These are phyloP conservation scores for Heloderma charlesbogerti DNA, from an alignment of 2,113 vertebrate species.

Conservation along the genomic window DNA sequence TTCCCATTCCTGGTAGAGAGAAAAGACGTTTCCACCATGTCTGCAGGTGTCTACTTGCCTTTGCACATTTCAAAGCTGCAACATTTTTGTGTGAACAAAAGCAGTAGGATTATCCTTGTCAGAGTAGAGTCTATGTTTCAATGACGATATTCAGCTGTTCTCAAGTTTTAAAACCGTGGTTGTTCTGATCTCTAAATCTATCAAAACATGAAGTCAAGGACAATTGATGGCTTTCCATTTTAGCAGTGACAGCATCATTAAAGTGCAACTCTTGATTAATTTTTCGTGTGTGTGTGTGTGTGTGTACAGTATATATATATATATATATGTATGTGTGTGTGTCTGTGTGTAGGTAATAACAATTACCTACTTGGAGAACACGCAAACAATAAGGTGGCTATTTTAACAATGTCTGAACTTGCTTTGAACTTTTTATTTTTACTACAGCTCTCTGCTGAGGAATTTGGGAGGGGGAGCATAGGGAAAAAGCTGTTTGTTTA, in stretches of 20 bases:
- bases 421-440: conserved; percentile 80
- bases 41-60: not conserved
- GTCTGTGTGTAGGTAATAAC: no score
- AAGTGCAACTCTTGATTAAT: conserved; percentile 59
- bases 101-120: not conserved
- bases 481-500: conserved; percentile 71
- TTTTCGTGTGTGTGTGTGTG: conserved; percentile 72
- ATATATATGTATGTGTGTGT: conserved; percentile 52
- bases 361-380: conserved; percentile 49
- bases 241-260: conserved; percentile 26
- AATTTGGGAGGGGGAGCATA: conserved; percentile 72
- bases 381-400: conserved; percentile 58
- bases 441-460: conserved; percentile 73
- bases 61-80: not conserved
- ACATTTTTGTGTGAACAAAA: not conserved
- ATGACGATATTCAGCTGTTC: not conserved
- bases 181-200: not conserved
- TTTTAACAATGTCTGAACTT: conserved; percentile 77
- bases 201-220: not conserved
- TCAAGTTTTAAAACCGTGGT: not conserved
- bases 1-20: not conserved
- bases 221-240: not conserved
- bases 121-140: not conserved
- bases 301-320: no score
- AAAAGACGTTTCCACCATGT: not conserved